Conservation (phyloP, 2,888 invertebrate species). For the Rhingia rostrata region DNA sequence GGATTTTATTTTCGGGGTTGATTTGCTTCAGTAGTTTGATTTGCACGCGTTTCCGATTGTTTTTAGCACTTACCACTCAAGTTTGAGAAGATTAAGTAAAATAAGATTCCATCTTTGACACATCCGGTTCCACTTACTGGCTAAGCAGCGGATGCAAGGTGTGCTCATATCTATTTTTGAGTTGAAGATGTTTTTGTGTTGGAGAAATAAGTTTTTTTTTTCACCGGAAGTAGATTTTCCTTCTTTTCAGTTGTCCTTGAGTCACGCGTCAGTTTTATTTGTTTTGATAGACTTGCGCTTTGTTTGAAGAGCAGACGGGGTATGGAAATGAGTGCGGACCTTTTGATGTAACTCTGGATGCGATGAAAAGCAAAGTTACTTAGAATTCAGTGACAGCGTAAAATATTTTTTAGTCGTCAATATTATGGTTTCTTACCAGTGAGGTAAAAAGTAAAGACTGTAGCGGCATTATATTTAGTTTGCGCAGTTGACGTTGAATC, state of each 20-base stretch:
- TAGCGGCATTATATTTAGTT: too few species aligned
- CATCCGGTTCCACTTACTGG: slow-evolving; percentile 74
- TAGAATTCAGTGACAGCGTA: too few species aligned
- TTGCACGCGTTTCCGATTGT: slow-evolving; percentile 47
- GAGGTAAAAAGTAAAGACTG: too few species aligned
- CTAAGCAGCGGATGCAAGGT: slow-evolving; percentile 65
- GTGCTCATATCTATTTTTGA: slow-evolving; percentile 70
- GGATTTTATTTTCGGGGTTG: slow-evolving; percentile 57
- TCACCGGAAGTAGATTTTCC: slow-evolving; percentile 56
- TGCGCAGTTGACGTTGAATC: too few species aligned
- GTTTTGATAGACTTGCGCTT: not conserved
- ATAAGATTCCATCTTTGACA: slow-evolving; percentile 62
- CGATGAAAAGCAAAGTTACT: too few species aligned
- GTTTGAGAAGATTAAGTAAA: slow-evolving; percentile 31
- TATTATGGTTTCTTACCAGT: too few species aligned
- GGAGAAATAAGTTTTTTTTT: slow-evolving; percentile 38
- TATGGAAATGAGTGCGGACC: not conserved
- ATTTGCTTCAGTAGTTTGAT: slow-evolving; percentile 63
- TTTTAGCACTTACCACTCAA: slow-evolving; percentile 64
- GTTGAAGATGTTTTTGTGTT: slow-evolving; percentile 16
- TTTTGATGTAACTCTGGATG: too few species aligned
- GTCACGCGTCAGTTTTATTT: not conserved
- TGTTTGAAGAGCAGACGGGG: not conserved
- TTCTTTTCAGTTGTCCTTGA: slow-evolving; percentile 45
- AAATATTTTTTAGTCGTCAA: too few species aligned